phyloP scores from a whole-genome alignment of 2,113 vertebrate species.

The Microcebus ravelobensis region DNA sequence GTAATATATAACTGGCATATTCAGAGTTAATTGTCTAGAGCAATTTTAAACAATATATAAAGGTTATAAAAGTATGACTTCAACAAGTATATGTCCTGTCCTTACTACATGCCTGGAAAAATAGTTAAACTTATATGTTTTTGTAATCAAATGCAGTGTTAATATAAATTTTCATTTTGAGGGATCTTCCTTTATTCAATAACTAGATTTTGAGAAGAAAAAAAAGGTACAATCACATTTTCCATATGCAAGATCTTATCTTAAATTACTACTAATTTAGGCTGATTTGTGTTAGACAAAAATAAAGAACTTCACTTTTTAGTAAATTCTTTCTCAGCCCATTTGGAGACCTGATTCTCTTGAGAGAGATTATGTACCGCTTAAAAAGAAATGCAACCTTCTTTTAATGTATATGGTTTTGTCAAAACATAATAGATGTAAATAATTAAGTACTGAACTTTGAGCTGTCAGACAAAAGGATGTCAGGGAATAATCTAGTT shows the following conservation, averaged over 20 bases:
- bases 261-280: neutral
- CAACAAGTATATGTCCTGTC: neutral
- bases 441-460: neutral
- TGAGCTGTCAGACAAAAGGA: neutral
- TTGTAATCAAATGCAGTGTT: neutral
- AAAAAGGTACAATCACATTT: neutral
- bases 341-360: neutral
- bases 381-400: neutral
- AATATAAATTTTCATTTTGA: neutral
- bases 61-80: slow-evolving; percentile 47
- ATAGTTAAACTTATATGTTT: neutral
- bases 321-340: neutral
- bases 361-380: neutral
- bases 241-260: neutral
- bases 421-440: neutral
- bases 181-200: neutral
- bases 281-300: neutral
- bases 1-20: slow-evolving; percentile 61
- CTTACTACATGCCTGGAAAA: neutral
- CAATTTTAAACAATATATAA: slow-evolving; percentile 62
- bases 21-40: slow-evolving; percentile 13
- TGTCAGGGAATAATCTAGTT: neutral
- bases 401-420: neutral
- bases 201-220: neutral
- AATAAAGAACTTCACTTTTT: neutral